Percentiles rank a stretch among this genome's conserved stretches.
Evolutionary conservation across 1,140 invertebrate genomes (phyloP).

Genomic region (Phthorimaea operculella): DNA sequence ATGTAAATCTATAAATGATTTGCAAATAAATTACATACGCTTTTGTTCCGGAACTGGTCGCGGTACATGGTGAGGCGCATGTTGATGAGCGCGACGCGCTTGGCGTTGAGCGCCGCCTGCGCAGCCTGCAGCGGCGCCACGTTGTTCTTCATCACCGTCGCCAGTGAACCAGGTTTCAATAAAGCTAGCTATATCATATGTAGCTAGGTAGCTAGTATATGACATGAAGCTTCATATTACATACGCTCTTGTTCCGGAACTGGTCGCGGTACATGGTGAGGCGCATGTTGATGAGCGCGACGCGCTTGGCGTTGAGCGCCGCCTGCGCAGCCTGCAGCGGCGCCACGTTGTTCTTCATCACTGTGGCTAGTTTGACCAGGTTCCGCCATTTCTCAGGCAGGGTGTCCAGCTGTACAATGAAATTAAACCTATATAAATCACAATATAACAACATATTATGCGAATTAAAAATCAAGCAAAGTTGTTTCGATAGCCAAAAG

Average conservation of each 20-base stretch:
- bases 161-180: slow-evolving; percentile 85
- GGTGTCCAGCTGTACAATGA: slow-evolving; percentile 68
- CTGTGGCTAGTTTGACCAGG: slow-evolving; percentile 84
- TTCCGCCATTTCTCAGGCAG: slow-evolving; percentile 90
- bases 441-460: too few relatives aligned
- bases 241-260: slow-evolving; percentile 69
- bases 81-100: slow-evolving; percentile 80
- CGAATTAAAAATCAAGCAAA: too few relatives aligned
- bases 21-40: slow-evolving; percentile 25
- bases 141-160: slow-evolving; percentile 85
- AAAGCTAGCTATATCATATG: too few relatives aligned
- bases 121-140: slow-evolving; percentile 87
- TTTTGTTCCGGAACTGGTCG: slow-evolving; percentile 73
- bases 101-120: slow-evolving; percentile 71
- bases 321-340: slow-evolving; percentile 77
- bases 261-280: slow-evolving; percentile 81
- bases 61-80: slow-evolving; percentile 81
- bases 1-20: too few relatives aligned
- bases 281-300: slow-evolving; percentile 81
- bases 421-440: too few relatives aligned
- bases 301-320: slow-evolving; percentile 71
- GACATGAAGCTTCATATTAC: too few relatives aligned
- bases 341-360: slow-evolving; percentile 87
- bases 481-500: too few relatives aligned
- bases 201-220: too few relatives aligned